phyloP scores from a whole-genome alignment of 2,888 invertebrate genomes.

The Napeogenes inachia region DNA sequence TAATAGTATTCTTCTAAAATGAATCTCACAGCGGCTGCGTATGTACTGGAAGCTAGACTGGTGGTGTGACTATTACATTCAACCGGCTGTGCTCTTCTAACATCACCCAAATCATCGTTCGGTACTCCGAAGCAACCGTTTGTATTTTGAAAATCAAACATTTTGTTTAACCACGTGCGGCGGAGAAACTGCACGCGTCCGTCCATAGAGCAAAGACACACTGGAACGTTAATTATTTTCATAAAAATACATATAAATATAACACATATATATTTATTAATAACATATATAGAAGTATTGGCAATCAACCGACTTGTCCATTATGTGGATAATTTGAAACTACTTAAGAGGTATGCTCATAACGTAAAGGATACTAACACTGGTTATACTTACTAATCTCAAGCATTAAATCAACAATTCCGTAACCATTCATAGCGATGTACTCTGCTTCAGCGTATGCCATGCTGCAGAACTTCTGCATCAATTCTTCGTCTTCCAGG shows the following conservation, averaged over 20 bases:
- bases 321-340: too few relatives aligned
- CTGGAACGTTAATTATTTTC: conserved; percentile 21
- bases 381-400: conserved; percentile 47
- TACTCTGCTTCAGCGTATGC: conserved; percentile 35
- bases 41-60: conserved; percentile 21
- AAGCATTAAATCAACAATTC: conserved; percentile 40
- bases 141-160: conserved; percentile 19
- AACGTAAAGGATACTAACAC: neutral
- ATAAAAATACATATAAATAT: neutral
- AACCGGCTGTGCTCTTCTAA: neutral
- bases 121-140: conserved; percentile 19
- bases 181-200: conserved; percentile 22
- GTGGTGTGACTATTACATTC: conserved; percentile 27
- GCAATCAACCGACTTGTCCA: too few relatives aligned
- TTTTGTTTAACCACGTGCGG: conserved; percentile 22
- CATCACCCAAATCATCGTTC: neutral
- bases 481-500: conserved; percentile 27
- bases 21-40: conserved; percentile 28
- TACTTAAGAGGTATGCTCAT: too few relatives aligned
- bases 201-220: conserved; percentile 21
- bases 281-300: neutral
- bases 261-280: neutral
- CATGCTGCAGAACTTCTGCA: conserved; percentile 29
- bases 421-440: conserved; percentile 31
- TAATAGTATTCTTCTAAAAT: conserved; percentile 28